These are phyloP conservation scores for Setophaga coronata DNA, from an alignment of 2,113 vertebrate genomes.

Conservation along the genomic window DNA sequence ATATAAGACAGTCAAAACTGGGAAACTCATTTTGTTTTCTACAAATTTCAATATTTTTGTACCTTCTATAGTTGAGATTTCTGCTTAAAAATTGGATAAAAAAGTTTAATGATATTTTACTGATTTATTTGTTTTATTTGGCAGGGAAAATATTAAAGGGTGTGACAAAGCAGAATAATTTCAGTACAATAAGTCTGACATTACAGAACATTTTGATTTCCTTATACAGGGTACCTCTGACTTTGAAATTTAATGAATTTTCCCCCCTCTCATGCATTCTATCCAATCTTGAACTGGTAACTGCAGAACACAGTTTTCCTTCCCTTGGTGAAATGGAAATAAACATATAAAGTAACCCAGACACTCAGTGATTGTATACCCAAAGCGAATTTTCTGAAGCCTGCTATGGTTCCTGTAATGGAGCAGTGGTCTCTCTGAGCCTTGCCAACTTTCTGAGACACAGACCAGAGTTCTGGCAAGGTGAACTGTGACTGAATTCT, in stretches of 20 bases:
- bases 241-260: not conserved
- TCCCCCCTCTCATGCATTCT: not conserved
- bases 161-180: not conserved
- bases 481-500: not conserved
- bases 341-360: not conserved
- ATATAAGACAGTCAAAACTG: not conserved
- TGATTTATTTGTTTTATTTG: not conserved
- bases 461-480: not conserved
- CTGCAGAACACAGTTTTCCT: not conserved
- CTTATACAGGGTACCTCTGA: not conserved
- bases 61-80: not conserved
- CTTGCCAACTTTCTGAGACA: not conserved
- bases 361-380: accelerated
- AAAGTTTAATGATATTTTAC: not conserved
- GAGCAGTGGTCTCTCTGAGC: not conserved
- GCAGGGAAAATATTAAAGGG: not conserved
- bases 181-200: not conserved
- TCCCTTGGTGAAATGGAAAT: not conserved
- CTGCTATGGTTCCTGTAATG: not conserved
- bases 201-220: not conserved
- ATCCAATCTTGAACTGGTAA: not conserved
- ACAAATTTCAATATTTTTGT: not conserved
- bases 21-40: not conserved
- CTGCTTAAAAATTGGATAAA: not conserved
- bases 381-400: not conserved